Base-by-base conservation (phyloP, 1,140 invertebrate species). In the Drosophila nasuta region DNA sequence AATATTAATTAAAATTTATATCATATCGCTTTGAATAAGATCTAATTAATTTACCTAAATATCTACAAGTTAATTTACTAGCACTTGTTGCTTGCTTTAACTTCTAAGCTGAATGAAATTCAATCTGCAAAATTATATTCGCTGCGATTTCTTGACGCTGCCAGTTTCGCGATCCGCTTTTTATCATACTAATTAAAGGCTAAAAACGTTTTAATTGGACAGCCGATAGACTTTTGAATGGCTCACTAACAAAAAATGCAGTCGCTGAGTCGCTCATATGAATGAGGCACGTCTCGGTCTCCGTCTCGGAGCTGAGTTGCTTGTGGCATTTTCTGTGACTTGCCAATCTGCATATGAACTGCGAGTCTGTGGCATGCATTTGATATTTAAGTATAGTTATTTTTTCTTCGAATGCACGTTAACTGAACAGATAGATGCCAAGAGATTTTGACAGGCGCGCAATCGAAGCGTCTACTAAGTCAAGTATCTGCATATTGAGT, bases 141-240 rank as follows among this genome's bases (percentile, higher is more conserved):
- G 17, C 41, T 25, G 11, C 11, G 52, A 66, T 56, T 65, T 65
- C 52, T 51, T 28, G 41, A 13, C 20, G 20, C 41, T 68, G 35
- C 45, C 69, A 60, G 38, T 69, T 57, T 49, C 58, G 28, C 64
- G 66, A 64, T 54, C 65, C 69, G 54, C 51, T 57, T 59, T 83
- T 79, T 87, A 88, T 88, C 79, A 79, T 45, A 77, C 80, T 87
- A 87, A 87, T 87, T 87, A 87, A 87, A 88, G 63, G 76, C 77
- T 66, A 83, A 87, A 82, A 82, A 83, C 86, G 81, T 71, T 85
- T 88, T 87, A 87, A 87, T 87, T 87, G 82, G 82, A 87, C 82
- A 87, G 82, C 58, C 69, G 75, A 88, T 87, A 80, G 83, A 87
- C 82, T 88, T 77, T 77, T 88, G 79, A 87, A 87, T 87, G 57